A percentile compares a stretch with the other conserved stretches of the same genome.
Evolutionary conservation across 2,888 invertebrate genomes (phyloP).

Genomic region (Leptothorax acervorum): DNA sequence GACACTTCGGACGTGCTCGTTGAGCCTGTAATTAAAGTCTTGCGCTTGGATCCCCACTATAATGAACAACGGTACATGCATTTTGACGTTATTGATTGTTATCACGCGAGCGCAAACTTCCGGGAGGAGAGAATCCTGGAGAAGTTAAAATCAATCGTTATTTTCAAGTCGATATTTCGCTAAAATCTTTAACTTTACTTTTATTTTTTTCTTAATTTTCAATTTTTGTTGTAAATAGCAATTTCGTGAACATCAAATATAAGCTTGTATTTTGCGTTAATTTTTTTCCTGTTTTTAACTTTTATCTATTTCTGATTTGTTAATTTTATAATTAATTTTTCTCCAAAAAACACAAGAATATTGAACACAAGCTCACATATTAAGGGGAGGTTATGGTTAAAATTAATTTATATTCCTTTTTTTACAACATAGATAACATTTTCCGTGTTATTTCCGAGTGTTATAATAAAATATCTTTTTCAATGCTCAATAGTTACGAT

Average conservation of each 20-base stretch:
- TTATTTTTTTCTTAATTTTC: not conserved
- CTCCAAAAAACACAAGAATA: too few relatives aligned
- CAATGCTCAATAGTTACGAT: not conserved
- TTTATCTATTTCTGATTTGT: not conserved
- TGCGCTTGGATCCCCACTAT: constrained; percentile 40
- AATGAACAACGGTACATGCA: constrained; percentile 51
- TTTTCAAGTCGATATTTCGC: not conserved
- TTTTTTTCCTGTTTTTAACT: not conserved
- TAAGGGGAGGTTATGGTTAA: not conserved
- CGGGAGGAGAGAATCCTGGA: not conserved
- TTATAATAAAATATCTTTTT: not conserved
- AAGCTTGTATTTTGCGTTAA: not conserved
- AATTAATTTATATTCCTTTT: not conserved
- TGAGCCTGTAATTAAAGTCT: constrained; percentile 55
- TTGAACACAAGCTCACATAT: not conserved
- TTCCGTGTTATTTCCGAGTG: not conserved
- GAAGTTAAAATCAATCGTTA: constrained; percentile 10
- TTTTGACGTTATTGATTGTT: constrained; percentile 45
- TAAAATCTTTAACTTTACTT: not conserved
- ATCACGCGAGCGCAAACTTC: constrained; percentile 16
- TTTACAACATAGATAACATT: not conserved
- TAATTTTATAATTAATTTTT: constrained; percentile 8
- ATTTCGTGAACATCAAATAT: not conserved
- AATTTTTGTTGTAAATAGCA: not conserved
- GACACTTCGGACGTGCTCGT: constrained; percentile 50